phyloP scores from a whole-genome alignment of 2,888 invertebrate species.

The Leptarthrus brevirostris region DNA sequence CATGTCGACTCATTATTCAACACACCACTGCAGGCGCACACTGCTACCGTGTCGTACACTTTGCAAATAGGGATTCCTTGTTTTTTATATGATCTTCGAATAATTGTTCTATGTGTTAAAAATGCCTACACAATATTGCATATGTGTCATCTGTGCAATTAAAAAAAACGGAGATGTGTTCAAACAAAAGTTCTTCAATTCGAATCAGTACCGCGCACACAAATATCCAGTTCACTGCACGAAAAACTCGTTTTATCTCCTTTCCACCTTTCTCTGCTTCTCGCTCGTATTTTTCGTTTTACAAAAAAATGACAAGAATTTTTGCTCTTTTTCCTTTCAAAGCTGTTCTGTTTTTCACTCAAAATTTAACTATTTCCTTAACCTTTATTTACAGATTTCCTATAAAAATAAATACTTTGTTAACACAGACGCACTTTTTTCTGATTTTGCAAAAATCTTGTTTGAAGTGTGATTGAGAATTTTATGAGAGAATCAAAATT shows the following conservation, averaged over 20 bases:
- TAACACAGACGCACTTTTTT: no score
- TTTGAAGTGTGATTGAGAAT: constrained; percentile 22
- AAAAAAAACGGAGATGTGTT: not conserved
- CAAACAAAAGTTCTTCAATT: not conserved
- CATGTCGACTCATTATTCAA: constrained; percentile 88
- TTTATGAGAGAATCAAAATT: not conserved
- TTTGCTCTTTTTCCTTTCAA: not conserved
- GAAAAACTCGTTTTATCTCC: not conserved
- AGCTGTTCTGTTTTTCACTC: not conserved
- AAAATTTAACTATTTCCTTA: not conserved
- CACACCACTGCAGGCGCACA: constrained; percentile 48
- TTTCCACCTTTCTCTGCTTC: not conserved
- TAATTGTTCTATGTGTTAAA: not conserved
- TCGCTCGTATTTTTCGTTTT: not conserved
- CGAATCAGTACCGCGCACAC: no score
- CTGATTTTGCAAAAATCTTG: not conserved
- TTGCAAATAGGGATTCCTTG: constrained; percentile 3
- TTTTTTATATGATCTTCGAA: not conserved
- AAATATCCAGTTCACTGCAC: not conserved
- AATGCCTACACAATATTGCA: not conserved
- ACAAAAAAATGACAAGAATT: not conserved
- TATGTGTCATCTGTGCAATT: constrained; percentile 6
- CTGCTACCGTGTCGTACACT: constrained; percentile 13
- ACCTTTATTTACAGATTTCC: no score
- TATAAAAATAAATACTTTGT: no score